A percentile compares a stretch with the other conserved stretches of the same genome.
Conservation (phyloP, 2,888 invertebrate genomes). For the Perizoma affinitatum region DNA sequence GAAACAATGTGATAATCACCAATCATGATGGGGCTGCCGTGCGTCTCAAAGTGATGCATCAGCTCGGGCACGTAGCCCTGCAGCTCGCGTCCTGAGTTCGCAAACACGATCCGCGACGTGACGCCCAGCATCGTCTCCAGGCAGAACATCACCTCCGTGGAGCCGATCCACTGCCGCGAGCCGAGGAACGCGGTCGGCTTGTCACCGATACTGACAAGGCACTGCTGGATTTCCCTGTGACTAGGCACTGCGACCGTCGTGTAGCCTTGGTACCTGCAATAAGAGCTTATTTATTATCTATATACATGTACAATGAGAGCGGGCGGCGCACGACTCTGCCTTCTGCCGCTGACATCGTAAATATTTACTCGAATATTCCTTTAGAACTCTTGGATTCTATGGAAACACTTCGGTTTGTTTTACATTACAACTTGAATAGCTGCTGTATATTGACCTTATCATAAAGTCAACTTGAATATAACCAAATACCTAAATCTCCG, state of each 20-base stretch:
- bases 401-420: no score
- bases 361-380: no score
- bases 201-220: conserved; percentile 96
- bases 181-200: conserved; percentile 94
- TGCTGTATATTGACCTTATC: no score
- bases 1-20: conserved; percentile 79
- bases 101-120: conserved; percentile 91
- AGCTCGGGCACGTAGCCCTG: conserved; percentile 91
- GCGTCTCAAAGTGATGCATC: conserved; percentile 94
- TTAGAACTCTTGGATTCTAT: no score
- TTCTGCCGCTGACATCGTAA: no score
- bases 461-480: no score
- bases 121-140: conserved; percentile 91
- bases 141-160: conserved; percentile 97
- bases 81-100: conserved; percentile 93
- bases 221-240: conserved; percentile 95
- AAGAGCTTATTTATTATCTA: background rate
- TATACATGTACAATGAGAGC: no score
- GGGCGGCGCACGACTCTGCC: no score
- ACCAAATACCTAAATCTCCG: no score
- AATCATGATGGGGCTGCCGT: conserved; percentile 99
- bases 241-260: conserved; percentile 90
- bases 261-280: conserved; percentile 90
- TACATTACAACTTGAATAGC: no score
- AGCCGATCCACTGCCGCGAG: conserved; percentile 98